Evolutionary conservation across 2,113 vertebrate species (phyloP), one percentile per base, ranked within the genome.

Genomic region (Nipponia nippon): DNA sequence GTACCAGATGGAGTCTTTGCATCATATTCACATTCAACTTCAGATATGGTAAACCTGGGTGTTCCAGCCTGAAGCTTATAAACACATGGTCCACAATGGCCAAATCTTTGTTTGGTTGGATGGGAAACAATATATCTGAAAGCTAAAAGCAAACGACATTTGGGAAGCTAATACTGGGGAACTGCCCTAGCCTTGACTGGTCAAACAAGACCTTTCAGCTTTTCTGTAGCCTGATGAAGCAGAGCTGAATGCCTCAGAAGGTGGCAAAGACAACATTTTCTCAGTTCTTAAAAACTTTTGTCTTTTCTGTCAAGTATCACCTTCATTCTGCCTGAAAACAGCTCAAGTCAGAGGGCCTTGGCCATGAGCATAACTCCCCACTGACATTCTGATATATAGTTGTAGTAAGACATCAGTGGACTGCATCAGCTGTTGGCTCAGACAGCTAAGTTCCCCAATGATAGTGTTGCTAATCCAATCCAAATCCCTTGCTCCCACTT

Each of bases 251-350:
- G 26, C 34, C 75, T 81, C 40, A 65, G 71, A 53, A 76, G 56
- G 0, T 0, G 11, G 8, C 10, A 73, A 80, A 80, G 40, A 34
- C 8, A 16, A 18, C 0, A 26, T 84, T 72, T 44, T 62, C 6
- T 52, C 72, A 72, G 1, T 79, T 83, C 8, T 73, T 78, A 20
- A 62, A 81, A 84, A 5, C 10, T 82, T 69, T 13, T 47, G 6
- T 27, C 2, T 81, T 53, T 92, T 89, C 38, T 71, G 23, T n/a
- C 13, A 49, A 83, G 16, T 11, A 20, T 30, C 22, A 52, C 14
- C 29, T 63, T 84, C 26, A 21, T 38, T 87, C 61, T 89, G 6
- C n/a, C 34, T 59, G 38, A 82, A 78, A 89, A 66, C 9, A 59
- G 4, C 9, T 47, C 21, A 27, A 42, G 6, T 65, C n/a, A 72